Base-by-base conservation (phyloP, 2,797 vertebrate species). In the Xenopus petersii region DNA sequence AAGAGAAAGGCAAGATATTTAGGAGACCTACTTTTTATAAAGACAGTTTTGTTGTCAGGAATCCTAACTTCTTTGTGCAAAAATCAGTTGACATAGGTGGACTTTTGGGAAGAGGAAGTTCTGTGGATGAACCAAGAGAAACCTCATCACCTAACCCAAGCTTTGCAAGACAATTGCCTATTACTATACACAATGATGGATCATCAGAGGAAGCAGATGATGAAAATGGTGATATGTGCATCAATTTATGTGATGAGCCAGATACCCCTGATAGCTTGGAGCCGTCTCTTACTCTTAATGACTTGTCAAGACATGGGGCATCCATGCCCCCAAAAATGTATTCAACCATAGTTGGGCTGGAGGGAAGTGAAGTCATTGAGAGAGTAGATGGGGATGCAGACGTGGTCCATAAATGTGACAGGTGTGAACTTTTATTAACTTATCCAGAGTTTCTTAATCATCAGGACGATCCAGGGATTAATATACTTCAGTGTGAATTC, bases 201-300 rank as follows among this genome's bases (percentile, higher is more conserved):
- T 78, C 76, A 70, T 78, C 76, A 69, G 76, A 78, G 46, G 76
- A 78, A 69, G 76, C 71, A 42, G 76, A 78, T 64, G 76, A 78
- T 60, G 76, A 78, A 47, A 42, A 66, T 9, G 47, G 66, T 30
- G 76, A 79, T 49, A 65, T 79, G 16, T 79, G 76, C 62, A 79
- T 79, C 61, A 73, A 79, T 70, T 64, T 79, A 60, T 79, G 76
- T 42, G 76, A 79, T 61, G 76, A 79, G 36, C 71, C 71, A 17
- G 76, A 70, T 24, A 73, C 71, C 24, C 60, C 76, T 60, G 71
- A 79, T 70, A 55, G 66, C 49, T 60, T 70, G 24, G 76, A 61
- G 36, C 59, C 26, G 26, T 4, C 76, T 10, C 48, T 48, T 9
- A 6, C 30, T 6, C 58, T 62, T 17, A 79, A 60, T 61, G 67